phyloP scores from a whole-genome alignment of 1,140 invertebrate species.

The Metaphire vulgaris region DNA sequence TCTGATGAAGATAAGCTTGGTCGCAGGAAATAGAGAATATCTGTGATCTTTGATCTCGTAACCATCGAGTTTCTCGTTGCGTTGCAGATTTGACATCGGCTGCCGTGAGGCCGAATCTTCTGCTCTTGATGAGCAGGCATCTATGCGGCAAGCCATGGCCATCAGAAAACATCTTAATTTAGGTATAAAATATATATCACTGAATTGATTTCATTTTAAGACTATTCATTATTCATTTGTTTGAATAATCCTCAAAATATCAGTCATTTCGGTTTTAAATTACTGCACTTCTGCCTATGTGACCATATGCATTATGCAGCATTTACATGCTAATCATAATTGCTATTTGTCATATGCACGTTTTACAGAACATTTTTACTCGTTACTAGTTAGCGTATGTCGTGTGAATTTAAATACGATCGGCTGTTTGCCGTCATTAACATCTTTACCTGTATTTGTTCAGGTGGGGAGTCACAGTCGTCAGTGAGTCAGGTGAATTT shows the following conservation, averaged over 20 bases:
- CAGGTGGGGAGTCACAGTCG: not conserved
- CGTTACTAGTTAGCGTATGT: too few relatives aligned
- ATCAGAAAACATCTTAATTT: slow-evolving; percentile 28
- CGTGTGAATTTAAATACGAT: too few relatives aligned
- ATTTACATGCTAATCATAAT: not conserved
- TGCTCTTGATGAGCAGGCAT: not conserved
- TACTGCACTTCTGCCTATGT: not conserved
- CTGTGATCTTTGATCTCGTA: too few relatives aligned
- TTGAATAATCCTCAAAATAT: not conserved
- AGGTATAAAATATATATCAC: not conserved
- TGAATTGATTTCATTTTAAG: not conserved
- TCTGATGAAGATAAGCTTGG: not conserved
- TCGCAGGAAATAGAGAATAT: too few relatives aligned
- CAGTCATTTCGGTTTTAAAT: not conserved
- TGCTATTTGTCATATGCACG: not conserved
- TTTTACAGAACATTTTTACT: too few relatives aligned
- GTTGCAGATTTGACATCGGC: not conserved
- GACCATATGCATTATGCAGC: not conserved
- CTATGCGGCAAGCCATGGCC: slow-evolving; percentile 10
- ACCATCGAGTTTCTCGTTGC: not conserved
- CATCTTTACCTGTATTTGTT: slow-evolving; percentile 55
- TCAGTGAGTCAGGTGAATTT: slow-evolving; percentile 64
- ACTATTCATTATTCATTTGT: not conserved
- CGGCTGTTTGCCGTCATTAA: too few relatives aligned
- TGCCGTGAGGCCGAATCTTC: not conserved